Evolutionary conservation across 2,888 invertebrate species (phyloP), one percentile per base, ranked within the genome.

Genomic region (Drosophila sordidula): DNA sequence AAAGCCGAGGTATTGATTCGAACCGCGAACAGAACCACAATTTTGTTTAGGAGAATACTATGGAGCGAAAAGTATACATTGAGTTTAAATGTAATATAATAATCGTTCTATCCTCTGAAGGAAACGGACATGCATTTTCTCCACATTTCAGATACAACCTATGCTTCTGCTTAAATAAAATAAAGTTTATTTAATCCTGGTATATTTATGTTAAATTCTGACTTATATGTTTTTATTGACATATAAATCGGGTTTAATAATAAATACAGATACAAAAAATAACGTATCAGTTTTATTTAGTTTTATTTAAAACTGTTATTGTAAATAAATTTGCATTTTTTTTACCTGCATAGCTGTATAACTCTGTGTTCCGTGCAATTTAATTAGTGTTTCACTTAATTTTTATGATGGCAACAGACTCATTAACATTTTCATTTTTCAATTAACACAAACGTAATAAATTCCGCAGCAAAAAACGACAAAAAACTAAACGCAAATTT

Each of bases 371-470:
- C 47, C 68, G 67, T 66, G 68, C 68, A 82, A 85, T 86, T 87
- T 86, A 84, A 84, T 87, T 83, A 83, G 80, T 82, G 86, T 89
- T 89, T 83, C 73, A 82, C 70, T 81, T 78, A 71, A 68, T 77
- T 87, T 80, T 87, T 87, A 80, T 83, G 70, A 80, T 66, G 78
- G 78, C 78, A 69, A 78, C 55, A 68, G 78, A 67, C 86, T 89
- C 89, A 89, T 89, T 89, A 89, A 81, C 88, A 81, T 89, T 89
- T 89, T 83, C 82, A 83, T 87, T 89, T 86, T 89, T 87, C 90
- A 89, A 89, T 89, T 89, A 89, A 87, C 87, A 81, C 80, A 87
- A 89, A 85, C 78, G 83, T 83, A 89, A 90, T 89, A 89, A 88
- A 89, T 89, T 87, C 78, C 79, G 47, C 63, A 58, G 41, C 14